These are phyloP conservation scores for Albula goreensis DNA, from an alignment of 2,113 vertebrate species.

Conservation along the genomic window DNA sequence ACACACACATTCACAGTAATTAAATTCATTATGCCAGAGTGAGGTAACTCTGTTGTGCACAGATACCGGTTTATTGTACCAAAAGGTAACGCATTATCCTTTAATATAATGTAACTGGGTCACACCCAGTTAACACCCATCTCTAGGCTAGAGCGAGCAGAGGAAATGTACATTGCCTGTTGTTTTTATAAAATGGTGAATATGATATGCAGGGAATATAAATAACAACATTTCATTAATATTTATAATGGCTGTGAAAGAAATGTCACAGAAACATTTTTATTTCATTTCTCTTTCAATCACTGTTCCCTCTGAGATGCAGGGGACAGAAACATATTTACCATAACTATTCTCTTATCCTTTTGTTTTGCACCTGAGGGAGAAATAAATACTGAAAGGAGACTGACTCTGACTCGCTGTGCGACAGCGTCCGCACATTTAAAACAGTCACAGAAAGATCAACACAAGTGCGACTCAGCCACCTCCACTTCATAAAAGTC, in stretches of 20 bases:
- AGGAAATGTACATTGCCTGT: neutral
- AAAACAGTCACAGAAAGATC: slow-evolving; percentile 17
- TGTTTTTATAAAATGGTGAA: too few species aligned
- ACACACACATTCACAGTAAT: too few species aligned
- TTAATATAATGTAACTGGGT: neutral
- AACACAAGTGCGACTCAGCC: slow-evolving; percentile 10
- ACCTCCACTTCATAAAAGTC: slow-evolving; percentile 42
- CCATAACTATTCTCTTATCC: neutral
- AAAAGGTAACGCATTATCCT: neutral
- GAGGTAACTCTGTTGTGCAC: too few species aligned
- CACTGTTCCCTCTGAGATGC: neutral
- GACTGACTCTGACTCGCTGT: neutral
- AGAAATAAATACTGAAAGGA: neutral
- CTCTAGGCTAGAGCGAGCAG: neutral
- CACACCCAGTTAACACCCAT: neutral
- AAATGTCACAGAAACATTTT: neutral
- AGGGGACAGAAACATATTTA: neutral
- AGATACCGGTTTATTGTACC: too few species aligned
- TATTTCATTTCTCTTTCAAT: neutral
- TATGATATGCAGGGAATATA: neutral
- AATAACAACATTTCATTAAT: neutral
- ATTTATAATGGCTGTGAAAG: neutral
- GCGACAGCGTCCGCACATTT: slow-evolving; percentile 2
- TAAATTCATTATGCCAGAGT: too few species aligned
- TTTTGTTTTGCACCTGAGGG: neutral